Conservation (phyloP, 2,888 invertebrate species). For the Lottia scabra region DNA sequence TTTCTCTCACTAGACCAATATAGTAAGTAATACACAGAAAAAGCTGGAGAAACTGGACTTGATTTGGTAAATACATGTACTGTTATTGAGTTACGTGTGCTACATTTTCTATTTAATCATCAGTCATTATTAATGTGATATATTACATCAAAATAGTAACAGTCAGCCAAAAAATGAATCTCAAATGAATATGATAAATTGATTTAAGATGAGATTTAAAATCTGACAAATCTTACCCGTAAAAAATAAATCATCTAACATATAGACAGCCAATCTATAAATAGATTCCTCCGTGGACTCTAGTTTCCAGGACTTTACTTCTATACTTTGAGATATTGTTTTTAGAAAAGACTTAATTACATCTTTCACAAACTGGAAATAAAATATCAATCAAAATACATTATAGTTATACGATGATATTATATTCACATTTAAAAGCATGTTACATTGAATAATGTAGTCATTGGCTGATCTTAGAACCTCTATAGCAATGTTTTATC, state of each 20-base stretch:
- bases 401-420: background rate
- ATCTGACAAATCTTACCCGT: conserved; percentile 21
- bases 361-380: conserved; percentile 33
- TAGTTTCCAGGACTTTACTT: conserved; percentile 45
- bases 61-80: too few species aligned
- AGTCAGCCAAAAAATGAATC: background rate
- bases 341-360: conserved; percentile 33
- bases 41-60: too few species aligned
- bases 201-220: background rate
- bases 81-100: background rate
- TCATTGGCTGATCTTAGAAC: too few species aligned
- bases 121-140: background rate
- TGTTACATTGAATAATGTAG: too few species aligned
- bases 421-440: background rate
- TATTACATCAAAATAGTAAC: background rate
- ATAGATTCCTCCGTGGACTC: conserved; percentile 28
- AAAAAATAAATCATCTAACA: conserved; percentile 33
- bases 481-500: too few species aligned
- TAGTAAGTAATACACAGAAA: too few species aligned
- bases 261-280: conserved; percentile 28
- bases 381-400: background rate
- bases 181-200: background rate
- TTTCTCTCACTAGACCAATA: too few species aligned
- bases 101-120: background rate
- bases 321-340: conserved; percentile 24